Conservation (phyloP, 2,113 vertebrate species). For the Aegypius monachus region DNA sequence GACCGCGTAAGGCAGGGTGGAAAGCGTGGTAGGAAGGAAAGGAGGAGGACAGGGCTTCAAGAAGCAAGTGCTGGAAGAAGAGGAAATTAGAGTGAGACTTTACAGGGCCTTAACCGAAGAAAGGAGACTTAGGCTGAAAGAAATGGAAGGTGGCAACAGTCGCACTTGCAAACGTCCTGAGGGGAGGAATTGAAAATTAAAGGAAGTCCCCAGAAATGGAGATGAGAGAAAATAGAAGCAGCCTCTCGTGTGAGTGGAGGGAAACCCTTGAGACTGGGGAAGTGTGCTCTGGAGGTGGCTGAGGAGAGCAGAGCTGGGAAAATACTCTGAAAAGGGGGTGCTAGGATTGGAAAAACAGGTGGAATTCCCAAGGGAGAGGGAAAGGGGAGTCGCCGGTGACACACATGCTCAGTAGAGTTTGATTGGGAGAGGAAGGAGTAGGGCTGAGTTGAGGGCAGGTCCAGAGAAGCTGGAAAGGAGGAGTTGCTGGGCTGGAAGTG, state of each 20-base stretch:
- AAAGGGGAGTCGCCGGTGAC: not conserved
- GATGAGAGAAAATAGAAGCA: not conserved
- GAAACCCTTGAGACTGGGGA: not conserved
- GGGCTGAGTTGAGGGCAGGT: not conserved
- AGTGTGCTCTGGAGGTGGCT: not conserved
- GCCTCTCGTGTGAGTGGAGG: not conserved
- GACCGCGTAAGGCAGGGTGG: not conserved
- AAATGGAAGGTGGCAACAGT: not conserved
- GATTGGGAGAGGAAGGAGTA: not conserved
- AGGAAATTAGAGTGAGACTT: not conserved
- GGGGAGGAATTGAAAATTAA: not conserved
- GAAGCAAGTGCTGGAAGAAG: not conserved
- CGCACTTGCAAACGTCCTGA: rapidly evolving
- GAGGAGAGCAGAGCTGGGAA: rapidly evolving
- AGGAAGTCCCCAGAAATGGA: not conserved
- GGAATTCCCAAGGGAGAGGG: not conserved
- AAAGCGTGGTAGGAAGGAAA: not conserved
- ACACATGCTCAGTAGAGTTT: not conserved
- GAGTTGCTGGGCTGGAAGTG: not conserved
- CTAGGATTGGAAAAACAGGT: not conserved
- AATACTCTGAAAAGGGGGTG: not conserved
- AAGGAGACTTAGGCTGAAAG: not conserved
- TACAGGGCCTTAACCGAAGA: not conserved
- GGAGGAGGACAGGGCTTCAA: not conserved
- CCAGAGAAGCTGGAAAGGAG: not conserved